These are phyloP conservation scores for Eospalax fontanierii DNA, from an alignment of 2,797 vertebrate species.

Conservation along the genomic window DNA sequence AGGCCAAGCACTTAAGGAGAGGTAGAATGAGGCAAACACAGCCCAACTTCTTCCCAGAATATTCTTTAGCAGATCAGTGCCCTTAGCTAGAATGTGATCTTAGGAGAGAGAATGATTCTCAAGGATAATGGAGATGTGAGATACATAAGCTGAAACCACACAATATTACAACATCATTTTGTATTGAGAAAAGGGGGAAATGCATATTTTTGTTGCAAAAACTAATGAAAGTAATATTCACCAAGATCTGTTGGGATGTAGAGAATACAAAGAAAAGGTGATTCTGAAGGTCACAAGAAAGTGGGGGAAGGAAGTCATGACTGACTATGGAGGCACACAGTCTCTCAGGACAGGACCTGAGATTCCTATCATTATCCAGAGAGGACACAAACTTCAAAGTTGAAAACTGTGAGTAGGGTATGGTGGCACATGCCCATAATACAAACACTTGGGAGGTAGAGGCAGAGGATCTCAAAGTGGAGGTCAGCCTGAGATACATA, in stretches of 20 bases:
- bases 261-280: neutral
- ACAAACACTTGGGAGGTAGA: too few relatives aligned
- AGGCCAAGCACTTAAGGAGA: conserved; percentile 37
- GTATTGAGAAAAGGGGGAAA: neutral
- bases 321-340: neutral
- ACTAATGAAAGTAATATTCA: neutral
- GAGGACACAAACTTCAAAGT: neutral
- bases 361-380: neutral
- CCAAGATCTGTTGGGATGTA: neutral
- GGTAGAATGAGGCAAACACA: neutral
- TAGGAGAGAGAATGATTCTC: neutral
- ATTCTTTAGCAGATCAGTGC: neutral
- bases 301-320: too few relatives aligned
- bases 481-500: neutral
- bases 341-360: neutral
- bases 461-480: neutral
- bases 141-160: neutral
- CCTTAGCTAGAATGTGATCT: neutral
- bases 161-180: neutral
- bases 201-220: neutral
- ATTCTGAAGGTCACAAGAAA: neutral
- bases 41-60: neutral
- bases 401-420: neutral
- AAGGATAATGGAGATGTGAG: neutral
- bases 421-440: neutral